A percentile compares a stretch with the other conserved stretches of the same genome.
Conservation (phyloP, 2,888 invertebrate genomes). For the Ophioninae sp. region DNA sequence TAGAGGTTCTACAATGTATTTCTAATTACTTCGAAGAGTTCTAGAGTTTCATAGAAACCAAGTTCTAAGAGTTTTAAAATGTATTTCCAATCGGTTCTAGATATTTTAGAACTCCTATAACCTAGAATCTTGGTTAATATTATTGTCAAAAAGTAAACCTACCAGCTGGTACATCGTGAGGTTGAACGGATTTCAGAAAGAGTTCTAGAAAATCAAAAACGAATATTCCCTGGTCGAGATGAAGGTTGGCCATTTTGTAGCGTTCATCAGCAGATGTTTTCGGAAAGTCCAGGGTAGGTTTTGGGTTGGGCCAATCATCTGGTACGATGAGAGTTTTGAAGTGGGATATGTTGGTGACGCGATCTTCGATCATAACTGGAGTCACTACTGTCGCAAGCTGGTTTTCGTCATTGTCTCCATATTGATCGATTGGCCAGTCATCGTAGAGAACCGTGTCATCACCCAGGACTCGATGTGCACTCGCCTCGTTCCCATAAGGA, state of each 20-base stretch:
- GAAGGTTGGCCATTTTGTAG: conserved; percentile 81
- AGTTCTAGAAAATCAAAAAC: conserved; percentile 85
- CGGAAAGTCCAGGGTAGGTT: conserved; percentile 74
- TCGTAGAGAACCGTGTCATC: conserved; percentile 56
- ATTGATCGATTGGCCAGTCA: conserved; percentile 27
- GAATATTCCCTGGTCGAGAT: conserved; percentile 84
- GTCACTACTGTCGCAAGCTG: neutral
- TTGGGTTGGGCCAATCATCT: conserved; percentile 70
- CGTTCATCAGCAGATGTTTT: conserved; percentile 71
- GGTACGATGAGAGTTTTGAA: conserved; percentile 69
- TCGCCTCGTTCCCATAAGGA: conserved; percentile 54
- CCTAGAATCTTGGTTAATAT: neutral
- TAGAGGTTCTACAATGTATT: too few species aligned
- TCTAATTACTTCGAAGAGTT: too few species aligned
- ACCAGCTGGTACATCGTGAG: conserved; percentile 86
- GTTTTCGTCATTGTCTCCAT: conserved; percentile 16
- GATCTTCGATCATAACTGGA: conserved; percentile 20
- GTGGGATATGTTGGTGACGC: conserved; percentile 71
- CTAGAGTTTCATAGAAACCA: too few species aligned
- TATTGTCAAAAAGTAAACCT: conserved; percentile 48
- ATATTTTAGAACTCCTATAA: neutral
- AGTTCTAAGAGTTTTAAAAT: too few species aligned
- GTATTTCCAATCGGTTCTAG: too few species aligned
- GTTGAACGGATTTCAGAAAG: conserved; percentile 85
- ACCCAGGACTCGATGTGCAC: conserved; percentile 25